Conservation (phyloP, 2,888 invertebrate genomes). For the Drosophila stalkeri region DNA sequence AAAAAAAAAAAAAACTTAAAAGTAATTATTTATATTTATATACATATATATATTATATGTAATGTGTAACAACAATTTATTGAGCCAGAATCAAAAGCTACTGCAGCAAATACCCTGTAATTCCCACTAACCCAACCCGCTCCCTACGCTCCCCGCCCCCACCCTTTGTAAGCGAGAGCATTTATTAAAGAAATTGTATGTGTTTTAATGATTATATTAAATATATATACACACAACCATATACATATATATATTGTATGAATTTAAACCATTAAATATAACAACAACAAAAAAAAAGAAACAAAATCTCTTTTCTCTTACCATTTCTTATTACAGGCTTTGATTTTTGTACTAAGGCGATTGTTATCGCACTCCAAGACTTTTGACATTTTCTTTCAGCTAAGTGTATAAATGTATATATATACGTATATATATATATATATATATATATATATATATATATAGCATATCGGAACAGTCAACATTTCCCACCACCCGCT, state of each 20-base stretch:
- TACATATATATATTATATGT: conserved; percentile 36
- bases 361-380: conserved; percentile 57
- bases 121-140: conserved; percentile 10
- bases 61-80: conserved; percentile 61
- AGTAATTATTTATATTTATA: conserved; percentile 73
- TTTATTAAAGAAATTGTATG: conserved; percentile 79
- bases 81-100: conserved; percentile 66
- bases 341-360: conserved; percentile 65
- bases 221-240: conserved; percentile 66
- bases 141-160: background rate
- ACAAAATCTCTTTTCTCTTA: conserved; percentile 55
- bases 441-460: conserved; percentile 3
- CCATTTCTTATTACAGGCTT: conserved; percentile 54
- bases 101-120: conserved; percentile 25
- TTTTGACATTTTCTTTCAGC: conserved; percentile 66
- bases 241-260: conserved; percentile 69
- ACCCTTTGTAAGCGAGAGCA: conserved; percentile 78
- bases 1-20: conserved; percentile 42
- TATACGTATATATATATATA: background rate
- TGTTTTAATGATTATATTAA: conserved; percentile 82
- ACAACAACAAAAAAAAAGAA: conserved; percentile 34
- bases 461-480: conserved; percentile 10
- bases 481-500: conserved; percentile 27
- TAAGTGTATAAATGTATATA: background rate
- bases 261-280: conserved; percentile 69